Evolutionary conservation across 2,888 invertebrate species (phyloP).

Genomic region (Lochmaea capreae): DNA sequence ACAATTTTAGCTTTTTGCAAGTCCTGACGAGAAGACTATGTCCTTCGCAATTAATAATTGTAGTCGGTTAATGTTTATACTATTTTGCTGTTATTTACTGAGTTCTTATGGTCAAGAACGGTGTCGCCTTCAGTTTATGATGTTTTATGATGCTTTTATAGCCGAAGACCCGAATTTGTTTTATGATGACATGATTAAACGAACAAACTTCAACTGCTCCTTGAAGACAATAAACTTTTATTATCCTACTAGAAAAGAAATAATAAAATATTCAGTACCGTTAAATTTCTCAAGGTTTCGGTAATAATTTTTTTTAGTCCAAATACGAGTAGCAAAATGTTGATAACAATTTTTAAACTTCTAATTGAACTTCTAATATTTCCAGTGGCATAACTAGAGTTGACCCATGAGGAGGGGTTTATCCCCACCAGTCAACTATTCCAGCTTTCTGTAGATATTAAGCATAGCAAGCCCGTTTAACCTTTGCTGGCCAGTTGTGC

Average conservation of each 20-base stretch:
- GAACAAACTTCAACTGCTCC: not conserved
- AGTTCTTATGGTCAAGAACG: not conserved
- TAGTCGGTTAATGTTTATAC: not conserved
- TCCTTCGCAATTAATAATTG: not conserved
- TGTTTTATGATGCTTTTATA: conserved; percentile 9
- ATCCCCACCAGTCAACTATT: no score
- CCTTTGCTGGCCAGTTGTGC: no score
- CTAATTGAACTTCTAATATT: no score
- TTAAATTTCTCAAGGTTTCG: not conserved
- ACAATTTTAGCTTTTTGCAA: not conserved
- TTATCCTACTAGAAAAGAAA: not conserved
- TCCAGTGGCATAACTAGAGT: no score
- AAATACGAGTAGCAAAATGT: not conserved
- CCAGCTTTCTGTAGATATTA: no score
- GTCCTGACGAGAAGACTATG: not conserved
- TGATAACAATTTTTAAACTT: no score
- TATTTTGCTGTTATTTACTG: not conserved
- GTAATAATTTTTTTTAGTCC: not conserved
- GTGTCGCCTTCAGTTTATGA: conserved; percentile 8
- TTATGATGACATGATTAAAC: conserved; percentile 5
- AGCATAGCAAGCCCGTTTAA: no score
- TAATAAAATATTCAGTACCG: not conserved
- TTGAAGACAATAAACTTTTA: conserved; percentile 2
- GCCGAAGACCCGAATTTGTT: conserved; percentile 1
- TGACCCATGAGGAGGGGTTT: no score